A percentile compares a stretch with the other conserved stretches of the same genome.
Evolutionary conservation across 2,113 vertebrate species (phyloP).

Genomic region (Eulemur rufifrons): DNA sequence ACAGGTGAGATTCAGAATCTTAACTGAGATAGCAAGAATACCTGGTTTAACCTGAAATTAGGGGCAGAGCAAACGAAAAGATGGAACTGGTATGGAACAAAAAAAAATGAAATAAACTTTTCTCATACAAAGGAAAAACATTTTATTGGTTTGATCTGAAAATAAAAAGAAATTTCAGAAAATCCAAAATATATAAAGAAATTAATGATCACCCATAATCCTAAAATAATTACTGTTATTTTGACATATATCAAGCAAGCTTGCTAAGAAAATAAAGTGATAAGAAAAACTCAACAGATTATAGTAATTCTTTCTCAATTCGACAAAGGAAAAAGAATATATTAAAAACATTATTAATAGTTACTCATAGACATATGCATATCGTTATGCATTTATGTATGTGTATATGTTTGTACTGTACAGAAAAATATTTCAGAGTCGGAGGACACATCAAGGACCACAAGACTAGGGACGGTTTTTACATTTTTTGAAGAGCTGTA

Average conservation of each 20-base stretch:
- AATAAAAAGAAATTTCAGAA: neutral
- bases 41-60: neutral
- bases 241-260: neutral
- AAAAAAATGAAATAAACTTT: neutral
- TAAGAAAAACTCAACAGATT: neutral
- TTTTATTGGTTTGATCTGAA: neutral
- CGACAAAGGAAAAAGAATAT: neutral
- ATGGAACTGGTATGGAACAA: neutral
- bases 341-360: neutral
- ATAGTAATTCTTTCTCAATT: neutral
- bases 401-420: neutral
- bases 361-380: neutral
- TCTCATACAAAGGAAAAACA: neutral
- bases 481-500: neutral
- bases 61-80: neutral
- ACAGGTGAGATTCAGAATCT: neutral
- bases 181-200: neutral
- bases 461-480: neutral
- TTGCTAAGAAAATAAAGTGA: neutral
- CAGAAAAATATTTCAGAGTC: neutral
- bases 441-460: neutral
- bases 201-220: neutral
- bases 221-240: neutral
- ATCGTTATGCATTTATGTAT: neutral
- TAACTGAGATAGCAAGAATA: neutral